Evolutionary conservation across 2,888 invertebrate species (phyloP).

Genomic region (Chrysopilus asiliformis): DNA sequence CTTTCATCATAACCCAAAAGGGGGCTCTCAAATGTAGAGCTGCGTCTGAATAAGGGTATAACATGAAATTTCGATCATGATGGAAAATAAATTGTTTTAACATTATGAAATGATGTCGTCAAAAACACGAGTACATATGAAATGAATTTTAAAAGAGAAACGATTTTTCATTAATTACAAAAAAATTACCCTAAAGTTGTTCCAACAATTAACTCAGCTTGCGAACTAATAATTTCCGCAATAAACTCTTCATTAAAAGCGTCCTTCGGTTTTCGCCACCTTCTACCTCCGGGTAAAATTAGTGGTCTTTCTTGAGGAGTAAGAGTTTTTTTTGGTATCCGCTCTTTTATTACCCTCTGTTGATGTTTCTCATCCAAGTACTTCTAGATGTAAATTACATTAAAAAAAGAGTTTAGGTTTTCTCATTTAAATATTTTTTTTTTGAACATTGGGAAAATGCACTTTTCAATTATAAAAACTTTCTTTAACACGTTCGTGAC

Average conservation of each 20-base stretch:
- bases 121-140: conserved; percentile 3
- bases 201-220: conserved; percentile 74
- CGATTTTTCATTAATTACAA: neutral
- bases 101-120: neutral
- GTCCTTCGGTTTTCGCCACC: conserved; percentile 71
- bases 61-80: conserved; percentile 1
- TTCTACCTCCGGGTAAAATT: conserved; percentile 62
- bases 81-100: neutral
- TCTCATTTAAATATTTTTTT: too few relatives aligned
- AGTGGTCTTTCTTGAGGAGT: conserved; percentile 56
- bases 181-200: conserved; percentile 64
- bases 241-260: conserved; percentile 83
- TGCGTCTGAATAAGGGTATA: conserved; percentile 18
- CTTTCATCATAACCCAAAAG: conserved; percentile 33
- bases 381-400: conserved; percentile 9
- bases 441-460: too few relatives aligned
- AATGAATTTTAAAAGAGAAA: neutral
- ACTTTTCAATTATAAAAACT: too few relatives aligned
- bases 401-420: too few relatives aligned
- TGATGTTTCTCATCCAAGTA: conserved; percentile 34
- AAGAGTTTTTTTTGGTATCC: conserved; percentile 40
- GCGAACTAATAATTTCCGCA: conserved; percentile 68
- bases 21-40: conserved; percentile 33
- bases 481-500: too few relatives aligned
- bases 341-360: conserved; percentile 37